Evolutionary conservation across 2,888 invertebrate species (phyloP).

Genomic region (Geotrupes spiniger): DNA sequence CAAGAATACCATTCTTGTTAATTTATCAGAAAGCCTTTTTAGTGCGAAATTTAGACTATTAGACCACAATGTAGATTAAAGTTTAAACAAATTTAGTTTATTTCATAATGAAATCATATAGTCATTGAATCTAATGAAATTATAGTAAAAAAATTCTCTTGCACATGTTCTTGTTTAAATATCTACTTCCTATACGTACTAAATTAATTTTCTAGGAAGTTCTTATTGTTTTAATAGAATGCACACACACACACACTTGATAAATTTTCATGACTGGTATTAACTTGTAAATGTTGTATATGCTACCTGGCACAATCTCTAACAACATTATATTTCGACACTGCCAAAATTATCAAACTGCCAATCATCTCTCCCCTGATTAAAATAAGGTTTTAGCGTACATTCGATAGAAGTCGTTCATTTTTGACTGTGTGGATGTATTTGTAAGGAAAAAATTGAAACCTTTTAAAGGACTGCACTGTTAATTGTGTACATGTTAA

Average conservation of each 20-base stretch:
- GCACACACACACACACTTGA: too few species aligned
- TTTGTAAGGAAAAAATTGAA: slow-evolving; percentile 13
- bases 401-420: slow-evolving; percentile 9
- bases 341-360: slow-evolving; percentile 51
- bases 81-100: too few species aligned
- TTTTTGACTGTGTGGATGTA: slow-evolving; percentile 19
- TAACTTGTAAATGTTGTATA: slow-evolving; percentile 1
- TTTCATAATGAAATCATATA: too few species aligned
- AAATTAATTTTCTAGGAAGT: too few species aligned
- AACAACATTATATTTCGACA: slow-evolving; percentile 30
- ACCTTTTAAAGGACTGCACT: slow-evolving; percentile 22
- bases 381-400: slow-evolving; percentile 8
- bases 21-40: not conserved
- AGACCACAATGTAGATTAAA: too few species aligned
- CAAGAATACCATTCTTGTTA: slow-evolving; percentile 2
- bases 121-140: too few species aligned
- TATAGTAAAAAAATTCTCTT: too few species aligned
- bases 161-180: too few species aligned
- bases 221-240: too few species aligned
- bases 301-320: slow-evolving; percentile 3
- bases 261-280: slow-evolving; percentile 1
- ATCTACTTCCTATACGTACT: too few species aligned
- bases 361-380: slow-evolving; percentile 31
- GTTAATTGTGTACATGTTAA: slow-evolving; percentile 34
- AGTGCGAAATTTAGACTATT: too few species aligned